These are phyloP conservation scores for Balaenoptera acutorostrata DNA, from an alignment of 2,113 vertebrate species.

Conservation along the genomic window DNA sequence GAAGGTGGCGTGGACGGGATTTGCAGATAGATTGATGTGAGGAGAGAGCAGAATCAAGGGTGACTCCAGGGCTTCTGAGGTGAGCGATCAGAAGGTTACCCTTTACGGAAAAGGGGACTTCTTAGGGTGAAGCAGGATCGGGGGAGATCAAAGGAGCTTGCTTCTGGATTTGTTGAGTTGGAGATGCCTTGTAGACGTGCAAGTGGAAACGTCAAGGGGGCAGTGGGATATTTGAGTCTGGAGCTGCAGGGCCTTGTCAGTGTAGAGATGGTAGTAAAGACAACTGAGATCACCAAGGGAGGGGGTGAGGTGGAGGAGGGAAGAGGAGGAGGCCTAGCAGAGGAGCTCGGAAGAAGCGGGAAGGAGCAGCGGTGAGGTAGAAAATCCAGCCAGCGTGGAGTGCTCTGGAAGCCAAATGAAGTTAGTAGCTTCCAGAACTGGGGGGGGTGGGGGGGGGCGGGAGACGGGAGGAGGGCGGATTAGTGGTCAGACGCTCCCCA, in stretches of 20 bases:
- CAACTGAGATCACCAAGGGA: not conserved
- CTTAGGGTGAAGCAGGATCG: not conserved
- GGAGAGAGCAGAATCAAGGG: not conserved
- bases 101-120: not conserved
- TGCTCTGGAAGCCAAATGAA: not conserved
- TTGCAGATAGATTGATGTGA: not conserved
- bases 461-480: not conserved
- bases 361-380: not conserved
- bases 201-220: not conserved
- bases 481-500: accelerated
- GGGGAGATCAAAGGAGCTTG: not conserved
- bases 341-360: not conserved
- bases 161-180: not conserved
- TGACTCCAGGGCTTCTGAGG: not conserved
- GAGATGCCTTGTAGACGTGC: not conserved
- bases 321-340: not conserved
- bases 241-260: not conserved
- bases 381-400: not conserved
- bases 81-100: accelerated
- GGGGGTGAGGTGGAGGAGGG: not conserved
- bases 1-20: not conserved
- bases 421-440: not conserved
- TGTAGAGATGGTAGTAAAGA: not conserved
- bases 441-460: not conserved
- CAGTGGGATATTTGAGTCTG: not conserved